A percentile compares a stretch with the other conserved stretches of the same genome.
Evolutionary conservation across 2,113 vertebrate species (phyloP).

Genomic region (Pterophyllum scalare): DNA sequence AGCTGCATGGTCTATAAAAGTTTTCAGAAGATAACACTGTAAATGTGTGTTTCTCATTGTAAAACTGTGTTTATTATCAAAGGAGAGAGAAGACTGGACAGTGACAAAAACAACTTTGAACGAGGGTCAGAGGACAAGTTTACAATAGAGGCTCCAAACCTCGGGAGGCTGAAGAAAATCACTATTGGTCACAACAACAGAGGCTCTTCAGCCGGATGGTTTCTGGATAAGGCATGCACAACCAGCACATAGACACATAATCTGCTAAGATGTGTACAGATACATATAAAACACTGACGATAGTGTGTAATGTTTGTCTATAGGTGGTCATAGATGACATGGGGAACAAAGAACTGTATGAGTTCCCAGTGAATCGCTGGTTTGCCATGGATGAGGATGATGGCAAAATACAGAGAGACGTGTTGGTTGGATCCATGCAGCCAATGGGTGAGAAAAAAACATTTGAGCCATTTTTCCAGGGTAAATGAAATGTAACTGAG

Average conservation of each 20-base stretch:
- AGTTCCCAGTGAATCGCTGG: conserved; percentile 92
- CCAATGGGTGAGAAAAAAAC: conserved; percentile 86
- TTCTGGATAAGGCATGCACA: conserved; percentile 85
- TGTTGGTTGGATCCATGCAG: conserved; percentile 89
- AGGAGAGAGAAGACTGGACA: conserved; percentile 93
- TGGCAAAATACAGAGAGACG: conserved; percentile 96
- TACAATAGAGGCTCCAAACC: conserved; percentile 89
- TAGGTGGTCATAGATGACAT: conserved; percentile 95
- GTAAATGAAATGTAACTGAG: not conserved
- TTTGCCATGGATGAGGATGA: conserved; percentile 94
- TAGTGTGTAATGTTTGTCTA: not conserved
- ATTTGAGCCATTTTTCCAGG: not conserved
- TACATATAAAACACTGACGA: not conserved
- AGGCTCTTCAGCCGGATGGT: conserved; percentile 95
- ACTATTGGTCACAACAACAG: conserved; percentile 96
- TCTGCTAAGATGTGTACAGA: conserved; percentile 30
- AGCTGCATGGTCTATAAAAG: not conserved
- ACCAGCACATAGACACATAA: not conserved
- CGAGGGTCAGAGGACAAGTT: conserved; percentile 96
- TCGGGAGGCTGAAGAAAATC: conserved; percentile 92
- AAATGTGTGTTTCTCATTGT: not conserved
- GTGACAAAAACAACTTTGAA: conserved; percentile 97
- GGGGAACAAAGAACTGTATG: conserved; percentile 92
- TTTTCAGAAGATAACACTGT: not conserved
- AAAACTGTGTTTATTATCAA: not conserved